Base-by-base conservation (phyloP, 2,888 invertebrate species). In the Anticlea derivata region DNA sequence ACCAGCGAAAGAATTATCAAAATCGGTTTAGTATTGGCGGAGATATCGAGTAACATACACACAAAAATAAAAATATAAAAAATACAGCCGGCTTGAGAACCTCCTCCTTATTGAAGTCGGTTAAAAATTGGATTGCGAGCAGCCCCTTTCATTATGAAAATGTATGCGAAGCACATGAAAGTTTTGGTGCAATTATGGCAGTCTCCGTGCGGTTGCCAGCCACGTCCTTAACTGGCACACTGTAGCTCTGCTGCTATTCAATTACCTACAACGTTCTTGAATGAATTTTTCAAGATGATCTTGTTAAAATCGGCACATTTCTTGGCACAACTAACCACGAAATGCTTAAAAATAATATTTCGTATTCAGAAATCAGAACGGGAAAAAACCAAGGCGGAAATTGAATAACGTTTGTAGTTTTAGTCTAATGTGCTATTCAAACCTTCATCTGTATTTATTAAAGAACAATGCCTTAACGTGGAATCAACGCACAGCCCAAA, bases 81-180 rank as follows among this genome's bases (percentile, higher is more conserved):
- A n/a, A n/a, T n/a, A n/a, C n/a, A n/a, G n/a, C n/a, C n/a, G n/a
- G n/a, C n/a, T n/a, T n/a, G n/a, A n/a, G n/a, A n/a, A n/a, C n/a
- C n/a, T n/a, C n/a, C n/a, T n/a, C n/a, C n/a, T n/a, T 76, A 77
- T 75, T 73, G 66, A 78, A 70, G 72, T 75, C 70, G 69, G 70
- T 73, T 72, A 78, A 84, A 82, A 84, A 84, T 86, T 81, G 83
- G 81, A n/a, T n/a, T 80, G 81, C 73, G 75, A 84, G 82, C 81
- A 81, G 80, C 78, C 82, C 80, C 83, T 86, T 85, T 87, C 86
- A 87, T 87, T 88, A 89, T 87, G 86, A 88, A 87, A 87, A 89
- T 88, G 83, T 89, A 89, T 88, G 89, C 88, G 78, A 75, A 85
- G 87, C 86, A 85, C 86, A 87, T 83, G 87, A 86, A 89, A 88